Evolutionary conservation across 2,113 vertebrate species (phyloP).

Genomic region (Anser cygnoides): DNA sequence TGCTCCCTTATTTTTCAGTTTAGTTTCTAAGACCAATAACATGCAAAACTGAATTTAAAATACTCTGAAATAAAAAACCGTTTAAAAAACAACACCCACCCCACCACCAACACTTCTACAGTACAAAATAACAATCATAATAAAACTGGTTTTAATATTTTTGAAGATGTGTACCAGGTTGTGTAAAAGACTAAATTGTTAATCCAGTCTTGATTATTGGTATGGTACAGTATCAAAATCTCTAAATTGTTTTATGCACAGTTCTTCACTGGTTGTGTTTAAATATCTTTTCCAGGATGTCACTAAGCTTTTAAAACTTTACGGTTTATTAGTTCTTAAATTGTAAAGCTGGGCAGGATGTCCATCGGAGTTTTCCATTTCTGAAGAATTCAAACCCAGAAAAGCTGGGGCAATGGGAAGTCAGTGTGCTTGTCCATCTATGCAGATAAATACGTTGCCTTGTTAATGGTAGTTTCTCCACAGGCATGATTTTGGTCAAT

Average conservation of each 20-base stretch:
- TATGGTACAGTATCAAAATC: background rate
- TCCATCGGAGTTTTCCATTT: background rate
- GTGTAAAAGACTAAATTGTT: background rate
- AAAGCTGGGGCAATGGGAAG: background rate
- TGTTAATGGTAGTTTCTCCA: background rate
- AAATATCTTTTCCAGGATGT: background rate
- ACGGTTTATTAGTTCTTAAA: background rate
- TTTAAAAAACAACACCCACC: background rate
- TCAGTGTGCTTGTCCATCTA: rapidly evolving
- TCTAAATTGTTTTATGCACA: background rate
- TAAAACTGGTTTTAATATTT: background rate
- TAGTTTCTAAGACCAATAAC: background rate
- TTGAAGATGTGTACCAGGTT: background rate
- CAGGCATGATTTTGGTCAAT: background rate
- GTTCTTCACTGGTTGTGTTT: background rate
- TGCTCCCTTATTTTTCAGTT: background rate
- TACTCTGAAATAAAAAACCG: background rate
- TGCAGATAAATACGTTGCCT: background rate
- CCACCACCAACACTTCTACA: background rate
- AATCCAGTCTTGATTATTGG: background rate
- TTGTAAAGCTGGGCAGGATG: background rate
- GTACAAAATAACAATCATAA: background rate
- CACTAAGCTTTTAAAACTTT: background rate
- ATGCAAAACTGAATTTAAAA: background rate
- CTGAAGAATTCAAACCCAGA: background rate